Base-by-base conservation (phyloP, 2,888 invertebrate species). In the Apamea sordens region DNA sequence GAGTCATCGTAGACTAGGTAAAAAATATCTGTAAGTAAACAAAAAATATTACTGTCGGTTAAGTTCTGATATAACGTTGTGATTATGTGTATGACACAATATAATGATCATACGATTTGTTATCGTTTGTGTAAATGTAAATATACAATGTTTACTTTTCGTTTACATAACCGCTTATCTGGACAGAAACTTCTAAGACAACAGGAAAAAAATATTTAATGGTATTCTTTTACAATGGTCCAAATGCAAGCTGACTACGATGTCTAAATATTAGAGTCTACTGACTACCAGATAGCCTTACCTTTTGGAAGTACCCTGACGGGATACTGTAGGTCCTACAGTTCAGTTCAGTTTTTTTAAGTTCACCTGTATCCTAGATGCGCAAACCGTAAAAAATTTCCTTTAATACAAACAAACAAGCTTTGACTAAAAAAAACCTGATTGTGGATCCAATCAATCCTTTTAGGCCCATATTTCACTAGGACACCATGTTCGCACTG, bases 41-140 rank as follows among this genome's bases (percentile, higher is more conserved):
- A 85, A 76, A 85, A 75, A 76, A 72, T 15, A 21, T 50, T 28
- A 21, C 0, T 76, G 73, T 79, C 24, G 36, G 73, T 70, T 64
- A 69, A 68, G 24, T 79, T 50, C 28, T 74, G 84, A 82, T 84
- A 82, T 84, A 79, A 73, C 2, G 28, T 69, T 71, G 44, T 76
- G 11, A 59, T 64, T 70, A 56, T 71, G 67, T 50, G 32, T 44
- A 59, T 69, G 63, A 56, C 76, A 77, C 41, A 77, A 81, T 77
- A 81, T 73, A 77, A 85, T 69, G 69, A 73, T 81, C 82, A 32
- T 73, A 81, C 77, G 72, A 85, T 56, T 73, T 77, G 18, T 77
- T 82, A 83, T 83, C 83, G 11, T 64, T 71, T 72, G 28, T 47
- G 59, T 81, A 24, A 77, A 82, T 61, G 47, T 82, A 56, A 80